A percentile compares a stretch with the other conserved stretches of the same genome.
These are phyloP conservation scores for Dicaeum eximium DNA, from an alignment of 2,113 vertebrate genomes.

Conservation along the genomic window DNA sequence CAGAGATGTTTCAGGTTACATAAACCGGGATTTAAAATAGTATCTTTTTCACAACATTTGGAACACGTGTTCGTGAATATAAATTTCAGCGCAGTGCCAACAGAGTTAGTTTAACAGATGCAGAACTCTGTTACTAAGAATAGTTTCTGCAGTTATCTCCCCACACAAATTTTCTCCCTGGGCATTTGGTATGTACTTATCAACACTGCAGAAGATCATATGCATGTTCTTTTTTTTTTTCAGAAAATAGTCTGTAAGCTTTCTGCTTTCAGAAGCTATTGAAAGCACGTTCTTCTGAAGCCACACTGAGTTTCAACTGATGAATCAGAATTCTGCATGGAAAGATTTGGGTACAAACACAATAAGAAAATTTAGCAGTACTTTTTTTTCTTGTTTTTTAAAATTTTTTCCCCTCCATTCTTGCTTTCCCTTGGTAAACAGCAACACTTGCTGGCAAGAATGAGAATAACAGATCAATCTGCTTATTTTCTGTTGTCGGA, in stretches of 20 bases:
- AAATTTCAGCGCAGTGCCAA: conserved; percentile 22
- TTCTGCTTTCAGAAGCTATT: background rate
- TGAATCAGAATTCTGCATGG: background rate
- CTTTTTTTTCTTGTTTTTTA: background rate
- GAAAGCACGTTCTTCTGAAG: background rate
- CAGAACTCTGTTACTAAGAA: conserved; percentile 54
- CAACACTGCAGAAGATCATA: conserved; percentile 15
- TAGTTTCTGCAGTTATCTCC: conserved; percentile 57
- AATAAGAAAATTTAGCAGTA: background rate
- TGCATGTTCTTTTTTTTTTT: background rate
- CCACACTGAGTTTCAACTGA: background rate
- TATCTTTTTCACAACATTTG: conserved; percentile 46
- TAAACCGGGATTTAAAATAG: conserved; percentile 49
- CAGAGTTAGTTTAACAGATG: conserved; percentile 55
- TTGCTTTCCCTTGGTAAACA: conserved; percentile 63
- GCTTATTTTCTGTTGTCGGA: background rate
- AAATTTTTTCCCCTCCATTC: accelerated
- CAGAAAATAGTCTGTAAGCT: background rate
- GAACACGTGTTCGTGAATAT: conserved; percentile 35
- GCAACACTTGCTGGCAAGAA: conserved; percentile 76
- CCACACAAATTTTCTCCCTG: conserved; percentile 47
- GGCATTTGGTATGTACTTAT: conserved; percentile 51
- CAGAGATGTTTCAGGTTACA: conserved; percentile 24
- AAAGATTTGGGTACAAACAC: background rate
- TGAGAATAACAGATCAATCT: conserved; percentile 64